These are phyloP conservation scores for Telenomus remus DNA, from an alignment of 1,140 invertebrate species.

Conservation along the genomic window DNA sequence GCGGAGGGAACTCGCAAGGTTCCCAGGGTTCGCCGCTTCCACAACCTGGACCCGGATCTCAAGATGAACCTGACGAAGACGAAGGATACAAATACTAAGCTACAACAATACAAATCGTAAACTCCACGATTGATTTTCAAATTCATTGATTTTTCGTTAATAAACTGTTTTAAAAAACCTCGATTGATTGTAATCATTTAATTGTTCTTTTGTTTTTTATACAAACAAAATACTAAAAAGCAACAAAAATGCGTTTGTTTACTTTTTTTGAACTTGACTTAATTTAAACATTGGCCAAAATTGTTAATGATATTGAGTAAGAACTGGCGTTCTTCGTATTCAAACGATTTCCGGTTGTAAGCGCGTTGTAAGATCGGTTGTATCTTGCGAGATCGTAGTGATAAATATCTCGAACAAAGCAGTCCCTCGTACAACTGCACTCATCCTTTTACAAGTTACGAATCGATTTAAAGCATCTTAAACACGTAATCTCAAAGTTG, in stretches of 20 bases:
- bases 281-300: too few species aligned
- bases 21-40: slow-evolving; percentile 73
- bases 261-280: too few species aligned
- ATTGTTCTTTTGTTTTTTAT: too few species aligned
- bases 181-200: too few species aligned
- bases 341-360: slow-evolving; percentile 54
- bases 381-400: slow-evolving; percentile 42
- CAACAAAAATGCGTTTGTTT: too few species aligned
- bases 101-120: too few species aligned
- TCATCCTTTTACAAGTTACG: slow-evolving; percentile 50
- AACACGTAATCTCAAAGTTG: slow-evolving; percentile 4
- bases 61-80: not conserved
- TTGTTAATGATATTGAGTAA: too few species aligned
- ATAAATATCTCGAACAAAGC: slow-evolving; percentile 45
- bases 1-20: too few species aligned
- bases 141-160: too few species aligned
- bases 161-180: too few species aligned
- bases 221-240: too few species aligned
- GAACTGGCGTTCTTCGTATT: slow-evolving; percentile 24
- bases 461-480: slow-evolving; percentile 9
- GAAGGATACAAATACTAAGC: not conserved
- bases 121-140: too few species aligned
- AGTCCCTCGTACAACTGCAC: slow-evolving; percentile 29
- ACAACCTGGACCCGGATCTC: slow-evolving; percentile 34
- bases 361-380: slow-evolving; percentile 34